These are phyloP conservation scores for Hydrolagus affinis DNA, from an alignment of 2,113 vertebrate species.

Conservation along the genomic window DNA sequence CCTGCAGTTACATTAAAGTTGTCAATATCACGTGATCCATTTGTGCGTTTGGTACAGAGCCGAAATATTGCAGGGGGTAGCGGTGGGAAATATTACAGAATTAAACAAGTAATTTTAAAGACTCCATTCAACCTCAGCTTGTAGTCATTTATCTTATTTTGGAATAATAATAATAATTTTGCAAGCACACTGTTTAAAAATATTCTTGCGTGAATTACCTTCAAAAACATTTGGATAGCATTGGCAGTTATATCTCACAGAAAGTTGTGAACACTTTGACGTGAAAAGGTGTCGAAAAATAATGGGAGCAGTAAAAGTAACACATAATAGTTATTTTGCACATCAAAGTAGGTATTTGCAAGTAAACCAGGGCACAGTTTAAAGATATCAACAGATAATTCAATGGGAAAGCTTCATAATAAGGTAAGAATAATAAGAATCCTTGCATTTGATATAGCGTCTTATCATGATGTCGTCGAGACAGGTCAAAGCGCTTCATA, in stretches of 20 bases:
- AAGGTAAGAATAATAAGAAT: no score
- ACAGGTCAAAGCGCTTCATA: no score
- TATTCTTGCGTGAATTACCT: background rate
- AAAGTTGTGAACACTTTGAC: background rate
- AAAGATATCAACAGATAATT: no score
- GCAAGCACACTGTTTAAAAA: background rate
- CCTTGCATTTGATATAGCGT: no score
- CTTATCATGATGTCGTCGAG: no score
- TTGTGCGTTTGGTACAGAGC: background rate
- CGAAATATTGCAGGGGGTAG: background rate
- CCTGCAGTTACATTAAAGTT: background rate
- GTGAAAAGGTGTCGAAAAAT: no score
- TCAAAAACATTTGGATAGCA: background rate
- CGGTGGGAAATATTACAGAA: background rate
- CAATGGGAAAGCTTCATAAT: no score
- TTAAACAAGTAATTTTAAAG: background rate
- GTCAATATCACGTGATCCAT: constrained; percentile 8
- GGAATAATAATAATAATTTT: no score
- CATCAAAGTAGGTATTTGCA: no score
- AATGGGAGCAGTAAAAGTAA: no score
- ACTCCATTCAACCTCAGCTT: background rate
- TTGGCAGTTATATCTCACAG: background rate
- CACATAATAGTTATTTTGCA: no score
- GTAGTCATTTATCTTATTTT: background rate
- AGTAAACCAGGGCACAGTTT: no score